Conservation (phyloP, 1,140 invertebrate genomes). For the Lepidurus packardi region DNA sequence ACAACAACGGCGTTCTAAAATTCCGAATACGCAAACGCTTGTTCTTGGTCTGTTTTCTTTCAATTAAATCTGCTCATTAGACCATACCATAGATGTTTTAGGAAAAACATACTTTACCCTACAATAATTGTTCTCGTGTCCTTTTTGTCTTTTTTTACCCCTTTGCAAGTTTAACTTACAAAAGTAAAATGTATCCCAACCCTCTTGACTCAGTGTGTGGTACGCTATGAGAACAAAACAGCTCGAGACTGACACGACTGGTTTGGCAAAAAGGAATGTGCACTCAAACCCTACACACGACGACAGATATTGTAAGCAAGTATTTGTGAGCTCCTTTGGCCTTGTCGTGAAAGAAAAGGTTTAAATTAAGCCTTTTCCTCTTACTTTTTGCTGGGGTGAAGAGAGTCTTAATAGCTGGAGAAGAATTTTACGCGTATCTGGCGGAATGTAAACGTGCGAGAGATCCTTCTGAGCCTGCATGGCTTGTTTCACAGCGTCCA, state of each 20-base stretch:
- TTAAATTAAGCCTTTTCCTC: not conserved
- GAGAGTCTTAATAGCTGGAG: not conserved
- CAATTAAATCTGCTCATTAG: not conserved
- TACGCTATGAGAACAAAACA: too few species aligned
- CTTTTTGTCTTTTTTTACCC: not conserved
- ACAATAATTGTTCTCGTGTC: not conserved
- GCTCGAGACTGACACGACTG: too few species aligned
- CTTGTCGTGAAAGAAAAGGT: not conserved
- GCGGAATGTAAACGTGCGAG: conserved; percentile 6
- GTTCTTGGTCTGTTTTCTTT: not conserved
- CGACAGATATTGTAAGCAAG: not conserved
- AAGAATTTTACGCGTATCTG: conserved; percentile 19
- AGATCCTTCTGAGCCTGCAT: conserved; percentile 9
- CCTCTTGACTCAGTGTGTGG: too few species aligned
- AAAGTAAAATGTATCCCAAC: too few species aligned
- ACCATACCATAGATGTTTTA: not conserved
- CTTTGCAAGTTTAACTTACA: too few species aligned
- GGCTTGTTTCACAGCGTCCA: not conserved
- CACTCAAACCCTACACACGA: not conserved
- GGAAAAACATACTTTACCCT: too few species aligned
- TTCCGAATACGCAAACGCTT: not conserved
- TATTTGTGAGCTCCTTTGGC: not conserved
- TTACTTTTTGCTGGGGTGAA: not conserved
- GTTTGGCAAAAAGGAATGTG: not conserved
- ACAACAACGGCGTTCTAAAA: not conserved